Conservation (phyloP, 2,797 vertebrate species). For the Chiloscyllium punctatum region DNA sequence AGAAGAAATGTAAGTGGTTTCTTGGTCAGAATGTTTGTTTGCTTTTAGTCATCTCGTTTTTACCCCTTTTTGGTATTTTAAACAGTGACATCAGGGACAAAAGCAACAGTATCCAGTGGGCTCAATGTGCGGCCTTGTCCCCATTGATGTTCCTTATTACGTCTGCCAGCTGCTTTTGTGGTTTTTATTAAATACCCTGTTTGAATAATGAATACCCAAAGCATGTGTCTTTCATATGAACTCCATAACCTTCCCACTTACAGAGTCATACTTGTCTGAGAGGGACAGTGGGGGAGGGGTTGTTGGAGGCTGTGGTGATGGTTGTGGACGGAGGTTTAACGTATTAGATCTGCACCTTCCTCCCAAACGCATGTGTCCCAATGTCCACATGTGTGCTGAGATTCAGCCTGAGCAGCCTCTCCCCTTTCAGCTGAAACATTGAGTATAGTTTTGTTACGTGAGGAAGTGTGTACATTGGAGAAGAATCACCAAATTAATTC, state of each 20-base stretch:
- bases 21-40: background rate
- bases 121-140: background rate
- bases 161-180: slow-evolving; percentile 19
- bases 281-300: background rate
- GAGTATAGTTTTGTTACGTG: too few relatives aligned
- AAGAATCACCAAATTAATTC: too few relatives aligned
- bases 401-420: background rate
- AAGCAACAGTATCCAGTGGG: background rate
- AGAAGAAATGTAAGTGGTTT: background rate
- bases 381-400: background rate
- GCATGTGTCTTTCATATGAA: slow-evolving; percentile 17
- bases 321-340: background rate
- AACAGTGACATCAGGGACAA: background rate
- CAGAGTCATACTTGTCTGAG: background rate
- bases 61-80: background rate
- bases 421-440: background rate
- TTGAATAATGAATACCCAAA: slow-evolving; percentile 12
- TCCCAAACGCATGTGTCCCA: background rate
- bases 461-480: too few relatives aligned
- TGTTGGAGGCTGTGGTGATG: too few relatives aligned
- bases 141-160: background rate
- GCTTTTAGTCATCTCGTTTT: background rate
- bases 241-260: background rate
- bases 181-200: background rate
- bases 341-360: background rate